Conservation (phyloP, 2,888 invertebrate genomes). For the Malacosoma neustria region DNA sequence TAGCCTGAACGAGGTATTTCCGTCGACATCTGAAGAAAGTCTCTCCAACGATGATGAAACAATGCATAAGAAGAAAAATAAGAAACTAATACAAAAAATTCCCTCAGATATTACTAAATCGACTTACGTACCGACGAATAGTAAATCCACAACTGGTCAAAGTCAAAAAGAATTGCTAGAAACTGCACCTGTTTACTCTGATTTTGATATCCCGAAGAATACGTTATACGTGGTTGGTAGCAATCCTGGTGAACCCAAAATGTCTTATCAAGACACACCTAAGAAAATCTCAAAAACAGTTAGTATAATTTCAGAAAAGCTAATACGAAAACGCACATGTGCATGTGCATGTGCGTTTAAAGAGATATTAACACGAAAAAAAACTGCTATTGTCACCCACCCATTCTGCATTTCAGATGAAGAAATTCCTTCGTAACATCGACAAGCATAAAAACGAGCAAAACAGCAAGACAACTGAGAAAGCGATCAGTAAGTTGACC, state of each 20-base stretch:
- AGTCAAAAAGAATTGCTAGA: conserved; percentile 40
- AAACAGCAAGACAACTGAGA: conserved; percentile 40
- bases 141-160: conserved; percentile 55
- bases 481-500: conserved; percentile 51
- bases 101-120: conserved; percentile 33
- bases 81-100: conserved; percentile 24
- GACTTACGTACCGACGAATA: conserved; percentile 51
- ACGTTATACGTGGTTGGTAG: conserved; percentile 64
- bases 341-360: too few relatives aligned
- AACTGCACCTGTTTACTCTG: conserved; percentile 44
- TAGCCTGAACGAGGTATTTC: conserved; percentile 61
- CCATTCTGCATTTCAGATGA: conserved; percentile 44
- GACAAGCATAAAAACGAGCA: conserved; percentile 63
- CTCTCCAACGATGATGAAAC: conserved; percentile 54
- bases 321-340: too few relatives aligned
- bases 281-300: conserved; percentile 67
- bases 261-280: conserved; percentile 57
- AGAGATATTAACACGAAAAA: too few relatives aligned
- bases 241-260: conserved; percentile 66
- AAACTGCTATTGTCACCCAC: too few relatives aligned
- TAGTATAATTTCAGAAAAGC: too few relatives aligned
- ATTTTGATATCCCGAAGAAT: conserved; percentile 58
- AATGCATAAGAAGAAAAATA: conserved; percentile 37
- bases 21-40: conserved; percentile 66
- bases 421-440: conserved; percentile 61